These are phyloP conservation scores for Drosophila oshimai DNA, from an alignment of 1,140 invertebrate genomes.

Conservation along the genomic window DNA sequence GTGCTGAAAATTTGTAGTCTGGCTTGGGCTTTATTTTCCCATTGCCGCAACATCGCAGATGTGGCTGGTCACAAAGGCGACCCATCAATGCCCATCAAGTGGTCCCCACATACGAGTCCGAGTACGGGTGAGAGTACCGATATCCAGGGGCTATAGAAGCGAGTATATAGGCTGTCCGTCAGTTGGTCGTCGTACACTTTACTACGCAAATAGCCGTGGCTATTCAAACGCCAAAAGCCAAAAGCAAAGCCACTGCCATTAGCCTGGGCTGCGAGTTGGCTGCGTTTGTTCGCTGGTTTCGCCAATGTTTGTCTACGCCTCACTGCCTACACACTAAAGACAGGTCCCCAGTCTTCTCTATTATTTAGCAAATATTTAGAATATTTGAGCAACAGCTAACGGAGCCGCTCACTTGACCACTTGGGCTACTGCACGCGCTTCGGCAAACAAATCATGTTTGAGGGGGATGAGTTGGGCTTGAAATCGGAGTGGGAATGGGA, in stretches of 20 bases:
- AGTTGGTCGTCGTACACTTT: constrained; percentile 63
- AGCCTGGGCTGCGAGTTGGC: constrained; percentile 37
- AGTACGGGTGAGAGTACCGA: no score
- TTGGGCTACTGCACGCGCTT: constrained; percentile 76
- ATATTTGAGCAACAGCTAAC: constrained; percentile 71
- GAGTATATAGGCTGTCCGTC: constrained; percentile 30
- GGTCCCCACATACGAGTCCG: constrained; percentile 12
- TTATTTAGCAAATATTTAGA: constrained; percentile 82
- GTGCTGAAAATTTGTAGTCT: background rate
- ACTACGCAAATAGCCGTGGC: constrained; percentile 67
- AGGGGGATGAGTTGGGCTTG: background rate
- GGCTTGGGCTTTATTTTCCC: constrained; percentile 4
- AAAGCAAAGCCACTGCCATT: constrained; percentile 71
- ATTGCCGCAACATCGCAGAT: constrained; percentile 20
- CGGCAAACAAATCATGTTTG: constrained; percentile 70
- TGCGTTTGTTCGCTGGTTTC: constrained; percentile 28
- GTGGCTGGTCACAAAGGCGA: constrained; percentile 21
- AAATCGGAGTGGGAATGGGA: no score
- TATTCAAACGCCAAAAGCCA: constrained; percentile 59
- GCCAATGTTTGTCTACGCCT: constrained; percentile 68
- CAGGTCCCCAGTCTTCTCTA: constrained; percentile 54
- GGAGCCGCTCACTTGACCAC: constrained; percentile 45
- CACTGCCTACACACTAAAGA: constrained; percentile 48
- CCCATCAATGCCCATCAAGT: constrained; percentile 40
- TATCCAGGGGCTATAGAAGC: background rate